Conservation (phyloP, 2,888 invertebrate species). For the Frankliniella fusca region DNA sequence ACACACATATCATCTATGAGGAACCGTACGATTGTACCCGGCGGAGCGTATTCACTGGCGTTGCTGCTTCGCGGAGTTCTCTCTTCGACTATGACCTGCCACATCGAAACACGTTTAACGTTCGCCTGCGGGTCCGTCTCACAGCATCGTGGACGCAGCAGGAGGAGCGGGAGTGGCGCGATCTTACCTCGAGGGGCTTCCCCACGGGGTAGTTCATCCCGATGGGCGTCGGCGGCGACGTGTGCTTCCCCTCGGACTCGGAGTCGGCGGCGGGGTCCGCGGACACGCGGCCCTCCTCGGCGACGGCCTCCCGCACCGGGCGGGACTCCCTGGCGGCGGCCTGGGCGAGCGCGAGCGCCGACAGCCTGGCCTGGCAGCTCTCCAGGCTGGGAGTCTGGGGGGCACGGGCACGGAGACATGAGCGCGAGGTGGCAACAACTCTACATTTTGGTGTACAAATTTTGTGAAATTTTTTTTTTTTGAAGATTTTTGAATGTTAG, state of each 20-base stretch:
- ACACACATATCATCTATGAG: background rate
- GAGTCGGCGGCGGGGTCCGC: conserved; percentile 29
- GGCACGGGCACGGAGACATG: background rate
- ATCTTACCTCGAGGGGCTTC: conserved; percentile 72
- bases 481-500: no score
- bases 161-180: conserved; percentile 33
- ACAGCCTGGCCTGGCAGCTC: conserved; percentile 60
- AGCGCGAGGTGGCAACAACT: background rate
- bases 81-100: background rate
- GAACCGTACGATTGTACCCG: background rate
- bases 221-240: conserved; percentile 39
- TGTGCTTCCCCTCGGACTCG: conserved; percentile 32
- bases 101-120: background rate
- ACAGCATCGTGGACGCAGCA: conserved; percentile 41
- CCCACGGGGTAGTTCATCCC: conserved; percentile 67
- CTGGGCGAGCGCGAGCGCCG: conserved; percentile 37
- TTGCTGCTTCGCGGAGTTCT: background rate
- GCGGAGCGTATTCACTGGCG: background rate
- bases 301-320: conserved; percentile 38
- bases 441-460: no score
- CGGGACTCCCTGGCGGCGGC: background rate
- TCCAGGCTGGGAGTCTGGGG: conserved; percentile 67
- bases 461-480: no score
- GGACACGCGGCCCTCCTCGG: conserved; percentile 40
- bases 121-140: conserved; percentile 38